Base-by-base conservation (phyloP, 2,888 invertebrate genomes). In the Chrysina gloriosa region DNA sequence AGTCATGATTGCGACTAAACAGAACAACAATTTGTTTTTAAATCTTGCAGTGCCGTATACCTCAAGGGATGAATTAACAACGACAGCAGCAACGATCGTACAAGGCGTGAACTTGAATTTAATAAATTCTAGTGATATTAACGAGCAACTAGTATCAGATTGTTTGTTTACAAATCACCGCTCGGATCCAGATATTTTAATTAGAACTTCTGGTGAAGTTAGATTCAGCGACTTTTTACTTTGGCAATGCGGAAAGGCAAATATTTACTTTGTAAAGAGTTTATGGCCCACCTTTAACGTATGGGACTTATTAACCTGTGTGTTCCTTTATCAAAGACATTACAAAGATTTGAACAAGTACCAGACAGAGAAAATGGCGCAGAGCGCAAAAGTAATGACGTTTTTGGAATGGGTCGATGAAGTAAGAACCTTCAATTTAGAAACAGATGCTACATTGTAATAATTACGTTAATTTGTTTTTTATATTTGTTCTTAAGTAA, bases 271-370 rank as follows among this genome's bases (percentile, higher is more conserved):
- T 83, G 90, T 93, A 0, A 88, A 93, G 70, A 93, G 94, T 0
- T 84, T 98, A 34, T 99, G 99, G 99, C 99, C 99, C 1, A 97
- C 97, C 79, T 96, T 98, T 79, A 90, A 89, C 39, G 88, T 96
- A 69, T 98, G 96, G 96, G 92, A 97, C 83, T 88, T 99, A 63
- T 84, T 97, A 72, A 88, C 86, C 11, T 94, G 94, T 23, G 88
- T 99, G 69, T 89, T 98, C 76, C 89, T 92, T 76, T 99, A 94
- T 83, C 98, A 99, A 84, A 86, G 89, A 48, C 82, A 82, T 76
- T 82, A 81, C 67, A 65, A 65, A 29, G 69, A 71, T 70, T 73
- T 80, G 19, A 74, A 75, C 56, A 68, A 70, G 7, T 76, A 78
- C 5, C 16, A 65, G 23, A 50, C 34, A 16, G 23, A 19, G 19